Base-by-base conservation (phyloP, 2,888 invertebrate species). In the Margaritifera margaritifera region DNA sequence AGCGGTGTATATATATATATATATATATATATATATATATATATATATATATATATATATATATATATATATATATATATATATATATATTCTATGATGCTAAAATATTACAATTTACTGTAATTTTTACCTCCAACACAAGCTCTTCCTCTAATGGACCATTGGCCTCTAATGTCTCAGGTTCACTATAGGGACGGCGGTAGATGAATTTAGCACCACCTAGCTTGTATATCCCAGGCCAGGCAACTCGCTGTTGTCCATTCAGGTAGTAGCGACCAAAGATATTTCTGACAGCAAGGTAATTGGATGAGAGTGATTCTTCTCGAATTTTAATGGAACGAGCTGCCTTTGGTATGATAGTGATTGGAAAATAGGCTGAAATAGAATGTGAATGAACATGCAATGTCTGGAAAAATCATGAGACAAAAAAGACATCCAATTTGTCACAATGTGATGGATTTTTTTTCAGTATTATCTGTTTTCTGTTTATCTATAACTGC, bases 201-300 rank as follows among this genome's bases (percentile, higher is more conserved):
- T 99, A 99, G 87, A 94, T 93, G 93, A 98, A 98, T 84, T 94
- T 93, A 5, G 94, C 93, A 11, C 96, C 96, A 0, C 95, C 95
- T 84, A 96, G 95, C 69, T 92, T 91, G 84, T 95, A 91, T 54
- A 93, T 93, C 64, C 94, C 92, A 0, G 97, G 96, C 90, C 96
- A 96, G 90, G 97, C 96, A 85, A 99, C 97, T 86, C 94, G 93
- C 94, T 96, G 97, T 88, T 97, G 94, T 1, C 98, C 98, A 90
- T 99, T 99, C 64, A 99, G 91, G 88, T 96, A 97, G 89, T 95
- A 99, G 80, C 94, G 92, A 6, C 95, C 95, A 66, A 94, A 92
- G 68, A 93, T 92, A 89, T 96, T 96, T 76, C 97, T 93, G 63
- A 98, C 92, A 6, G 98, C 98, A 80, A 97, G 92, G 90, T 97